Percentiles rank a stretch among this genome's conserved stretches.
Conservation (phyloP, 2,113 vertebrate species). For the Hippocampus mohnikei region DNA sequence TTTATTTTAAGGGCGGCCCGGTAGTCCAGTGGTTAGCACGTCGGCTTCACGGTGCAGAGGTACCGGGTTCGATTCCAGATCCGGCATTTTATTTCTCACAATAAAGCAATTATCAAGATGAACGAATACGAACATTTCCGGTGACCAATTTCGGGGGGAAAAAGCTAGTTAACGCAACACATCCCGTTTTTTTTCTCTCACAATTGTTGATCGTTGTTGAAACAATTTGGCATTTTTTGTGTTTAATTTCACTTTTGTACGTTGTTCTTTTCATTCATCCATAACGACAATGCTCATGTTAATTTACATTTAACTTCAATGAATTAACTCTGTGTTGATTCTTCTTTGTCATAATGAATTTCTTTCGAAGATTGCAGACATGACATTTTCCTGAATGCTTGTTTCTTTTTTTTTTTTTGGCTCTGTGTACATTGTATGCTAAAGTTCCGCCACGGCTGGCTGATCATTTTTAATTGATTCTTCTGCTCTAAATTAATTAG, state of each 20-base stretch:
- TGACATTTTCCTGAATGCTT: neutral
- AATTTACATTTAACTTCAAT: neutral
- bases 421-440: neutral
- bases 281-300: neutral
- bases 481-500: constrained; percentile 40
- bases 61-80: too few species aligned
- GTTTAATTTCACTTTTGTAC: neutral
- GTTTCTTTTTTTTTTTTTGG: neutral
- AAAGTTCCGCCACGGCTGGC: constrained; percentile 3
- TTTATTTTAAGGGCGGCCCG: too few species aligned
- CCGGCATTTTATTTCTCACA: neutral
- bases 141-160: too few species aligned
- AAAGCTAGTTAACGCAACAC: too few species aligned
- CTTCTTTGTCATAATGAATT: neutral
- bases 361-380: neutral
- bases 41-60: too few species aligned
- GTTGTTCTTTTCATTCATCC: neutral
- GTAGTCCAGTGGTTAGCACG: too few species aligned
- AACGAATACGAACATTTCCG: neutral
- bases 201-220: neutral
- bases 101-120: neutral
- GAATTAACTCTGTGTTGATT: neutral
- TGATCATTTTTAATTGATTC: constrained; percentile 40
- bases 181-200: neutral
- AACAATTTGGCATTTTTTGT: neutral